Conservation (phyloP, 2,113 vertebrate species). For the Orientallactaga bullata region DNA sequence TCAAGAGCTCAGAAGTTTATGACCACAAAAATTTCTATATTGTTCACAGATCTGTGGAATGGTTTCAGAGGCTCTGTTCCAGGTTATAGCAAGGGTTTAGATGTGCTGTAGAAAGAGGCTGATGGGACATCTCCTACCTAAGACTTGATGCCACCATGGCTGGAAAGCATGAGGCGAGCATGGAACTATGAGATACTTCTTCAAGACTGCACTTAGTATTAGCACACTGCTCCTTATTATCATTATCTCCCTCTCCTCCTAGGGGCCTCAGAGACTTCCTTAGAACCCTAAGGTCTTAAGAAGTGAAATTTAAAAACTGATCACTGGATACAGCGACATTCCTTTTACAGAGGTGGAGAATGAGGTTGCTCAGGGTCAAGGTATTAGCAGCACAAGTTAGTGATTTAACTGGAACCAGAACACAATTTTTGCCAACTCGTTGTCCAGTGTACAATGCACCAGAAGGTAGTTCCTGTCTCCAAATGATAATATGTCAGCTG, state of each 20-base stretch:
- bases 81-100: no score
- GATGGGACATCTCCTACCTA: background rate
- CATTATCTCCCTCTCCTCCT: no score
- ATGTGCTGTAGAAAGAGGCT: no score
- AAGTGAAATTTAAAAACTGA: background rate
- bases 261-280: background rate
- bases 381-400: no score
- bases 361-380: no score
- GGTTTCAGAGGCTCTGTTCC: background rate
- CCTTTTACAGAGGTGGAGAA: background rate
- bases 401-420: no score
- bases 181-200: accelerated
- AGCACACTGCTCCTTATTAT: background rate
- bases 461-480: no score
- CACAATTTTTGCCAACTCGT: accelerated
- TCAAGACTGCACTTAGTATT: background rate
- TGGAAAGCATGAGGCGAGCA: background rate
- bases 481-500: no score
- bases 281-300: background rate
- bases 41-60: background rate
- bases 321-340: no score
- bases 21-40: background rate
- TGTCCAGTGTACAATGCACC: accelerated
- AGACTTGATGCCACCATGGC: background rate
- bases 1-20: background rate